Base-by-base conservation (phyloP, 2,888 invertebrate genomes). In the Gortyna flavago region DNA sequence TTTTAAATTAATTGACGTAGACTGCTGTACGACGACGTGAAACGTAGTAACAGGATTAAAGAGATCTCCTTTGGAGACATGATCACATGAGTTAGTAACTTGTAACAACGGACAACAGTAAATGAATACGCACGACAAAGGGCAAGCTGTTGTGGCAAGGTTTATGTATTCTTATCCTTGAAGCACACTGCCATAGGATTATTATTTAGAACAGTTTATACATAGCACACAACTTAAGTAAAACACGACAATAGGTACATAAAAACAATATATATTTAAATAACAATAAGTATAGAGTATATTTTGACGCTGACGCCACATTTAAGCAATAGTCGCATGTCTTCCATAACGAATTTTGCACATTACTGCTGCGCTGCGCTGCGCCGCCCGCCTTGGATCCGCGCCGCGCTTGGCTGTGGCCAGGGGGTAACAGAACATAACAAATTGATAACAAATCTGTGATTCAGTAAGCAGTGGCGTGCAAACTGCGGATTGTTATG, bases 181-280 rank as follows among this genome's bases (percentile, higher is more conserved):
- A 25, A 41, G 32, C 25, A 41, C 25, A 44, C 18, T 18, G 38
- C 11, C 25, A 21, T 38, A 77, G 7, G 25, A 61, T 64, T n/a
- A 72, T n/a, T 54, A 35, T n/a, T 29, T 41, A 21, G 7, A 48
- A 51, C 16, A 76, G 29, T 48, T 29, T 29, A 35, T 16, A 75
- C 16, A 44, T 21, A 8, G 2, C 44, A 66, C 11, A 66, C 6
- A 57, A 44, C 13, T 35, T 41, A 29, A 78, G 38, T 65, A 80
- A 79, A 72, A 80, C 38, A 73, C 57, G 9, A 59, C 41, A 25
- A 7, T 32, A 62, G 16, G 8, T 57, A 57, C 7, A 64, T 57
- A 51, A 65, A 48, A 71, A 48, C 54, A 69, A 69, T 21, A 64
- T 78, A 72, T 79, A 79, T 80, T 59, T 72, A 41, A 41, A 72